Evolutionary conservation across 2,888 invertebrate species (phyloP), one percentile per base, ranked within the genome.

Genomic region (Perithous albicinctus): DNA sequence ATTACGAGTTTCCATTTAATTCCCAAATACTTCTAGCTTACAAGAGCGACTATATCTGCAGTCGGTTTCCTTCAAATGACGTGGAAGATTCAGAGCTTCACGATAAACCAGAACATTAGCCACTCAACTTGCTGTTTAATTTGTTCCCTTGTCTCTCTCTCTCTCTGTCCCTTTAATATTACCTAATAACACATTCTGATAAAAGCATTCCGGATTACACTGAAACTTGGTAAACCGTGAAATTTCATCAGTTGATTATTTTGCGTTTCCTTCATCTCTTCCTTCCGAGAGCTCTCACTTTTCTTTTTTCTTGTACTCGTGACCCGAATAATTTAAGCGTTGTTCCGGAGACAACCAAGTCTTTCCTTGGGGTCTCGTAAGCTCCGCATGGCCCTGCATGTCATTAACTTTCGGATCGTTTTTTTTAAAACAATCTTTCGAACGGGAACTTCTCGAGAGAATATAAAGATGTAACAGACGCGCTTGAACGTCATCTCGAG

Each of bases 381-480:
- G 41, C n/a, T 12, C 38, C n/a, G 38, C 38, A 23, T 38, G 12
- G 23, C 4, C 7, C 38, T 63, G 0, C 23, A 23, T n/a, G 63
- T 23, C 41, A 41, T 41, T 63, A n/a, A 10, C 38, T 41, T 23
- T 10, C 10, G 41, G 23, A 20, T n/a, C 10, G 23, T 63, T 63
- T 12, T n/a, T 23, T 23, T 64, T 43, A 18, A n/a, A 43, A 43
- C 64, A 43, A 4, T 15, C 23, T 43, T 64, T 46, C 15, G 6
- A 43, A 15, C 7, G n/a, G n/a, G 12, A 29, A 26, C 10, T 64
- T 29, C 3, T 15, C 41, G 41, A n/a, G 3, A n/a, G 3, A 10
- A 29, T 7, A 63, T 63, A 41, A 54, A 69, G 69, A 54, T 26
- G 38, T 23, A 54, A 69, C 69, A 54, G 69, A 69, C 38, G 54